These are phyloP conservation scores for Phalanger gymnotis DNA, from an alignment of 2,797 vertebrate genomes.

Conservation along the genomic window DNA sequence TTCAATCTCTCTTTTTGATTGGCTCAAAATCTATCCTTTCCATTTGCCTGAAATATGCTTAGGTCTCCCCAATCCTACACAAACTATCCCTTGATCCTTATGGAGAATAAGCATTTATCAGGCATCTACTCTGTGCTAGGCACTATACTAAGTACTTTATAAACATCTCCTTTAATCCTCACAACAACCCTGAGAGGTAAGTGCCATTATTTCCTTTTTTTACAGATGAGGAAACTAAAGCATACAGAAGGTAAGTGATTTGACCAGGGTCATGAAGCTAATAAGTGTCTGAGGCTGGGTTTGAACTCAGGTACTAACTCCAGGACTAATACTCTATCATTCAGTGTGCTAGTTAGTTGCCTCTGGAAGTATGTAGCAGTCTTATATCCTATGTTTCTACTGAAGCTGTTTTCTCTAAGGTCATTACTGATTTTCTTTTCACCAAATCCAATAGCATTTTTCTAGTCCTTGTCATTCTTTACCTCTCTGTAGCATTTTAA, in stretches of 20 bases:
- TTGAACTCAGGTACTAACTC: not conserved
- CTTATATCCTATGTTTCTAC: not conserved
- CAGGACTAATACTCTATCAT: no score
- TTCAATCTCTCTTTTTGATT: not conserved
- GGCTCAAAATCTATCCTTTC: not conserved
- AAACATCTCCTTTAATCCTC: not conserved
- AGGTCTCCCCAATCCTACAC: not conserved
- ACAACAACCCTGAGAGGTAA: not conserved
- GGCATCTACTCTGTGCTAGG: not conserved
- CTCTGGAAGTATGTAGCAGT: not conserved
- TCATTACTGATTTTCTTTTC: not conserved
- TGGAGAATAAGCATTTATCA: not conserved
- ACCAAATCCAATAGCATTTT: not conserved
- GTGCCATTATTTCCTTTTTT: not conserved
- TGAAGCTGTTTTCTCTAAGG: not conserved
- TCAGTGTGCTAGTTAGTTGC: no score
- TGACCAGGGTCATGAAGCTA: not conserved
- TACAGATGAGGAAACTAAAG: not conserved
- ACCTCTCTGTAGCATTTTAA: not conserved
- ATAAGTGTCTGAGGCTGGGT: not conserved
- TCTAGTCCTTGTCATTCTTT: not conserved
- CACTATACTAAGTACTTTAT: not conserved
- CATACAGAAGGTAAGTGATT: not conserved
- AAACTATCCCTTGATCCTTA: not conserved
- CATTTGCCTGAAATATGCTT: not conserved